These are phyloP conservation scores for Cyprichromis sp. DNA, from an alignment of 2,113 vertebrate genomes.

Conservation along the genomic window DNA sequence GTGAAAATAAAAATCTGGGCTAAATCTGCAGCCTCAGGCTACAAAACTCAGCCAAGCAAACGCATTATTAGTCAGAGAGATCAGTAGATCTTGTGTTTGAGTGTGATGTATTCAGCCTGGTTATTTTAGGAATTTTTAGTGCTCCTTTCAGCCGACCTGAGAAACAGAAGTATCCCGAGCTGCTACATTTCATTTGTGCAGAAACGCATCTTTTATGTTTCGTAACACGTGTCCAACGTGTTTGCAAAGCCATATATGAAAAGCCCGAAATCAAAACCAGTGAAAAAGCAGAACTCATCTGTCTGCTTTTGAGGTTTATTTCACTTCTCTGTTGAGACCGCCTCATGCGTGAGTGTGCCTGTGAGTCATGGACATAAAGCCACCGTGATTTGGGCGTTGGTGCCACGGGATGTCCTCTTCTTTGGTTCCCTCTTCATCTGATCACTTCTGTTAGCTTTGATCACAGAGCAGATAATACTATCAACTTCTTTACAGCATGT, in stretches of 20 bases:
- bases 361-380: conserved; percentile 20
- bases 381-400: background rate
- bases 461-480: background rate
- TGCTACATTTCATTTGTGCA: background rate
- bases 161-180: background rate
- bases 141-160: background rate
- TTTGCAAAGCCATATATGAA: background rate
- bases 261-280: background rate
- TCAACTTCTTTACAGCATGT: background rate
- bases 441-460: background rate
- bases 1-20: background rate
- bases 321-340: background rate
- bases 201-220: background rate
- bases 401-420: background rate
- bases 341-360: background rate
- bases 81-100: background rate
- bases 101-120: background rate
- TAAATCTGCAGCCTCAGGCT: background rate
- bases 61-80: background rate
- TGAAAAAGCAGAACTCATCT: background rate
- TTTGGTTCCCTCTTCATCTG: background rate
- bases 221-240: background rate
- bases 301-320: background rate
- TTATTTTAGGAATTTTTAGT: conserved; percentile 2
- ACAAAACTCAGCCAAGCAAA: background rate